Evolutionary conservation across 2,113 vertebrate species (phyloP).

Genomic region (Otocyon megalotis): DNA sequence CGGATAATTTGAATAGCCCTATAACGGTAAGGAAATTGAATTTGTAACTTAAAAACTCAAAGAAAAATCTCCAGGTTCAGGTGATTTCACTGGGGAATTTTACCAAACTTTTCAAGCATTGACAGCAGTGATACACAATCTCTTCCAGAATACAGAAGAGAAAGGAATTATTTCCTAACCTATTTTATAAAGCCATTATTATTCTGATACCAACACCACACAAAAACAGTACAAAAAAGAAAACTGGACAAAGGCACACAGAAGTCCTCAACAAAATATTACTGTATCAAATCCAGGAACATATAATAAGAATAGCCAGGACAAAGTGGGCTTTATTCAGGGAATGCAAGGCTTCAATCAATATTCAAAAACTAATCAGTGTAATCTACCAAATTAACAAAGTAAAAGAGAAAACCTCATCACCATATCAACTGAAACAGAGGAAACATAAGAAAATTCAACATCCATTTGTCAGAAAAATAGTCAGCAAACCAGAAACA

Average conservation of each 20-base stretch:
- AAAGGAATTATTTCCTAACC: not conserved
- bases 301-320: not conserved
- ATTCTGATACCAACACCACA: conserved; percentile 10
- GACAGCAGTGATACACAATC: not conserved
- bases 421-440: not conserved
- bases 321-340: not conserved
- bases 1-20: not conserved
- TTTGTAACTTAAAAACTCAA: conserved; percentile 29
- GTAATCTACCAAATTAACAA: not conserved
- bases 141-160: not conserved
- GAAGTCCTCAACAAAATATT: conserved; percentile 45
- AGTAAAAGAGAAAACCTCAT: not conserved
- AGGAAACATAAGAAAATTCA: not conserved
- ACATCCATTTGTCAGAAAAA: conserved; percentile 45
- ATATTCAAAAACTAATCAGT: not conserved
- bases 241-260: not conserved
- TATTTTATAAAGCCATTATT: conserved; percentile 4
- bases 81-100: not conserved
- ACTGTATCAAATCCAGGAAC: not conserved
- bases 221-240: not conserved
- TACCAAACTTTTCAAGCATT: conserved; percentile 19
- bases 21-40: conserved; percentile 14
- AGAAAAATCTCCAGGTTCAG: not conserved
- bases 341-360: conserved; percentile 28
- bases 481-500: not conserved